phyloP scores from a whole-genome alignment of 2,113 vertebrate species.

The Trematocara marginatum region DNA sequence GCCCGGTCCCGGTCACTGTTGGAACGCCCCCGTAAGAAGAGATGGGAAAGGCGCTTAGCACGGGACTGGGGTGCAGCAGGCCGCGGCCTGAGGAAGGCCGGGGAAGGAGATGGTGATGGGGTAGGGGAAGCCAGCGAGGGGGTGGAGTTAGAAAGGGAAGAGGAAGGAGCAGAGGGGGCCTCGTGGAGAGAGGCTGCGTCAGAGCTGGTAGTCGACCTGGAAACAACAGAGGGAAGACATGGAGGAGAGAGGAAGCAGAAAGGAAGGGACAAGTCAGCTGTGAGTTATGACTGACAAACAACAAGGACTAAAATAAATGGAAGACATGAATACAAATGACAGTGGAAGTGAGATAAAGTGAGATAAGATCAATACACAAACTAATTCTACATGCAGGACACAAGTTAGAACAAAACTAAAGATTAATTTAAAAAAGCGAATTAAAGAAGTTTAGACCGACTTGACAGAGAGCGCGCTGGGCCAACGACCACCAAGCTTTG shows the following conservation, averaged over 20 bases:
- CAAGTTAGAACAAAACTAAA: neutral
- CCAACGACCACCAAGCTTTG: constrained; percentile 86
- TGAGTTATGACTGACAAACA: constrained; percentile 63
- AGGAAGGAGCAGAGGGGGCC: constrained; percentile 65
- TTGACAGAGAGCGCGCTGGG: constrained; percentile 87
- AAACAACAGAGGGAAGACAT: constrained; percentile 36
- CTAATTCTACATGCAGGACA: neutral
- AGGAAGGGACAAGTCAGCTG: constrained; percentile 61
- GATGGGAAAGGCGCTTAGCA: constrained; percentile 86
- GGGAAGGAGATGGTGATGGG: constrained; percentile 67
- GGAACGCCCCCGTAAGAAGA: constrained; percentile 80
- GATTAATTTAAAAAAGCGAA: neutral
- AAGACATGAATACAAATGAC: constrained; percentile 13
- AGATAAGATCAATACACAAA: constrained; percentile 13
- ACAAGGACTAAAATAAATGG: constrained; percentile 49
- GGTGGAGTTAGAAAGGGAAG: constrained; percentile 72
- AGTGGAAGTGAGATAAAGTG: constrained; percentile 39
- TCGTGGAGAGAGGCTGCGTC: constrained; percentile 75
- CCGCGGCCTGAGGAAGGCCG: constrained; percentile 74
- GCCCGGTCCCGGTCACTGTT: constrained; percentile 75
- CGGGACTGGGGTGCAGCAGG: constrained; percentile 72
- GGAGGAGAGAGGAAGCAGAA: constrained; percentile 49
- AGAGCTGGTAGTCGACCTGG: constrained; percentile 75
- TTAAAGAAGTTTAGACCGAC: constrained; percentile 65
- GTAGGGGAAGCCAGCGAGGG: constrained; percentile 70